phyloP scores from a whole-genome alignment of 1,140 invertebrate species.

The Teleopsis dalmanni region DNA sequence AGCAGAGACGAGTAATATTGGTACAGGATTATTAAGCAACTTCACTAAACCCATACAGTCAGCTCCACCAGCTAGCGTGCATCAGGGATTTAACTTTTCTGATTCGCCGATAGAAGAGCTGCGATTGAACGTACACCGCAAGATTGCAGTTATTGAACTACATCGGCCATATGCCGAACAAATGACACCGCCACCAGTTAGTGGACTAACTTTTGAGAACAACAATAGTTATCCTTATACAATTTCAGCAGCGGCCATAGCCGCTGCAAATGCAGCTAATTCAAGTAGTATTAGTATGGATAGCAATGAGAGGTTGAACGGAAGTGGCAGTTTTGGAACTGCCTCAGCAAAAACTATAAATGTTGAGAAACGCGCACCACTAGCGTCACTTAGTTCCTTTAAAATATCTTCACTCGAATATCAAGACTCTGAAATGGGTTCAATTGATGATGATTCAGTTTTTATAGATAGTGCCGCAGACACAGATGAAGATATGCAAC shows the following conservation, averaged over 20 bases:
- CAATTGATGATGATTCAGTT: constrained; percentile 65
- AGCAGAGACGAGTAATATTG: background rate
- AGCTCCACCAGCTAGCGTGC: constrained; percentile 19
- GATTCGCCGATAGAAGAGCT: constrained; percentile 38
- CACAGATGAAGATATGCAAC: constrained; percentile 72
- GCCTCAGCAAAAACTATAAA: constrained; percentile 22
- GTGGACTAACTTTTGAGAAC: constrained; percentile 7
- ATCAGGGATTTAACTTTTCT: constrained; percentile 26
- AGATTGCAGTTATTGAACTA: constrained; percentile 33
- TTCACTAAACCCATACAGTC: constrained; percentile 26
- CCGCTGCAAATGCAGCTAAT: constrained; percentile 19
- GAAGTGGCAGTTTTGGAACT: constrained; percentile 32
- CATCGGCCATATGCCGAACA: constrained; percentile 19
- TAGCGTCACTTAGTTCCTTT: constrained; percentile 70
- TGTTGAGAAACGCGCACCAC: constrained; percentile 53
- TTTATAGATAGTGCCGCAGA: constrained; percentile 55
- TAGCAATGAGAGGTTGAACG: constrained; percentile 35
- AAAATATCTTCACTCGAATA: constrained; percentile 61
- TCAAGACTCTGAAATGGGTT: constrained; percentile 54
- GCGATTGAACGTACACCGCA: constrained; percentile 30
- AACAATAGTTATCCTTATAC: constrained; percentile 26
- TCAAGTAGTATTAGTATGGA: constrained; percentile 39
- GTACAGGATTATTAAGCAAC: constrained; percentile 12
- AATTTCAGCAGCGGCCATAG: constrained; percentile 22
- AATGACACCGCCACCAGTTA: constrained; percentile 6